Conservation (phyloP, 2,888 invertebrate species). For the Drosophila algonquin region DNA sequence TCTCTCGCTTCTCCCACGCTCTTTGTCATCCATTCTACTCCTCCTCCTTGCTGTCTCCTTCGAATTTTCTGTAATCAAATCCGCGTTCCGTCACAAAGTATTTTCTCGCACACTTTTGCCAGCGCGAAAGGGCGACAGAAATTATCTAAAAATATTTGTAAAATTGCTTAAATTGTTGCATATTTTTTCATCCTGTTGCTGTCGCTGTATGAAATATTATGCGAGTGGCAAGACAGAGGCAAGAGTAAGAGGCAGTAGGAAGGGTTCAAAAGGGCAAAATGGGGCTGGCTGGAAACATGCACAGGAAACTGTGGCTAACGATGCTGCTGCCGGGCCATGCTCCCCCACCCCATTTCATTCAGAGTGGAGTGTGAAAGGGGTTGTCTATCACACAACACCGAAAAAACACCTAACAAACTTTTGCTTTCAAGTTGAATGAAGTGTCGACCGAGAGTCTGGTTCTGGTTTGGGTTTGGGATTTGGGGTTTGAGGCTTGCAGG, state of each 20-base stretch:
- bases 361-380: conserved; percentile 7
- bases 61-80: conserved; percentile 69
- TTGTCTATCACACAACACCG: conserved; percentile 38
- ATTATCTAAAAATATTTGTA: conserved; percentile 71
- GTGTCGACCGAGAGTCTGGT: conserved; percentile 12
- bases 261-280: conserved; percentile 59
- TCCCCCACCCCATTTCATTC: background rate
- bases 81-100: conserved; percentile 69
- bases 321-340: conserved; percentile 34
- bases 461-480: background rate
- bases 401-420: conserved; percentile 65
- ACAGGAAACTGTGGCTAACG: conserved; percentile 77
- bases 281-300: conserved; percentile 48
- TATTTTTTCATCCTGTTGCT: background rate
- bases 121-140: conserved; percentile 40
- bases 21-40: conserved; percentile 17
- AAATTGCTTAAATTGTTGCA: conserved; percentile 63
- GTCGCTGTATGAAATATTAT: conserved; percentile 39
- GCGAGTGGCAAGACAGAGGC: background rate
- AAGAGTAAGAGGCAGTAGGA: conserved; percentile 45
- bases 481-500: background rate
- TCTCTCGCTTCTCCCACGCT: background rate
- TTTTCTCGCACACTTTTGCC: conserved; percentile 54
- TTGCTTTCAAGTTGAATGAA: conserved; percentile 69
- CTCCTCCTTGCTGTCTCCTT: background rate